phyloP scores from a whole-genome alignment of 2,888 invertebrate species.

The Parelbella ahira region DNA sequence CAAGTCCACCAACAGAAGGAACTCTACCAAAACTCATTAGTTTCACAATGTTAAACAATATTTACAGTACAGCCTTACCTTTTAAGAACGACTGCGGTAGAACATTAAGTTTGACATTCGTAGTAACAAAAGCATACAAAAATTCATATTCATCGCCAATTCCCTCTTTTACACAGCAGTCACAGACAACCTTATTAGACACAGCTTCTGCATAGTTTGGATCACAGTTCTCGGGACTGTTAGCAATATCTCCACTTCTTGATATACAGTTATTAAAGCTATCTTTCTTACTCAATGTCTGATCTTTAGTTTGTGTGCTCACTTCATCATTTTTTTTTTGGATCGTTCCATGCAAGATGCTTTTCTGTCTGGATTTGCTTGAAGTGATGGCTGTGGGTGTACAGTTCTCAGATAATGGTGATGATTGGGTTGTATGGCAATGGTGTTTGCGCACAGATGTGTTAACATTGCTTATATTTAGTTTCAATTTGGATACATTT shows the following conservation, averaged over 20 bases:
- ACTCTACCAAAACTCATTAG: no score
- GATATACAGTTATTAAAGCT: no score
- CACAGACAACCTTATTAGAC: constrained; percentile 33
- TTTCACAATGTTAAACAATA: no score
- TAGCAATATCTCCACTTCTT: no score
- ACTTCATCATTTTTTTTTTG: no score
- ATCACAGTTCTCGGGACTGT: background rate
- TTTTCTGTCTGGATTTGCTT: background rate
- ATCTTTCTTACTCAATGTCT: no score
- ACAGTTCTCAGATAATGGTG: constrained; percentile 28
- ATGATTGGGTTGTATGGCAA: constrained; percentile 39
- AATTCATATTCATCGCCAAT: constrained; percentile 49
- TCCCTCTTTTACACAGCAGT: constrained; percentile 38
- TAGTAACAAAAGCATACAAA: constrained; percentile 63
- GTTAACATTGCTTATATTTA: constrained; percentile 36
- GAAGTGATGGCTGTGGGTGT: background rate
- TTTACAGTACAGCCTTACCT: no score
- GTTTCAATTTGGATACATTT: constrained; percentile 39
- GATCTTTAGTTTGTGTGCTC: no score
- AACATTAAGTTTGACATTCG: constrained; percentile 62
- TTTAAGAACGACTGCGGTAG: constrained; percentile 60
- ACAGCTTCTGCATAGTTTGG: background rate
- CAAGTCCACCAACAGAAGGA: no score
- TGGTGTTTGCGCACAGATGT: constrained; percentile 39
- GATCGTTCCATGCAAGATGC: no score